Percentiles rank a stretch among this genome's conserved stretches.
phyloP scores from a whole-genome alignment of 1,140 invertebrate genomes.

The Polyergus mexicanus region DNA sequence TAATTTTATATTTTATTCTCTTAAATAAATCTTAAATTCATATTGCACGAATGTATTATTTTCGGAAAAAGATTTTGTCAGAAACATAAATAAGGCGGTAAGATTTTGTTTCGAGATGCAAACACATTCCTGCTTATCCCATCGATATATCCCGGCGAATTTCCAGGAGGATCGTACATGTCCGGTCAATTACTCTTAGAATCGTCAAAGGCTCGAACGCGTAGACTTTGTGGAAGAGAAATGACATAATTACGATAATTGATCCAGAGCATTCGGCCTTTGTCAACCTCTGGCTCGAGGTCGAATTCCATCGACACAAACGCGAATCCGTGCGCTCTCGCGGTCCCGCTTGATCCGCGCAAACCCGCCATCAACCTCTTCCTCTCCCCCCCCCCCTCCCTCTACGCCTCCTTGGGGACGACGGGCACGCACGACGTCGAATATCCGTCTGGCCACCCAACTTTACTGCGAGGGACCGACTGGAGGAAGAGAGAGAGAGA shows the following conservation, averaged over 20 bases:
- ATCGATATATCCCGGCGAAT: constrained; percentile 46
- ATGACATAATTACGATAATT: constrained; percentile 75
- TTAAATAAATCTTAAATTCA: background rate
- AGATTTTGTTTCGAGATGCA: background rate
- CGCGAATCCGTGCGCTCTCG: constrained; percentile 47
- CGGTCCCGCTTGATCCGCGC: constrained; percentile 49
- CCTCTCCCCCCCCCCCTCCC: background rate
- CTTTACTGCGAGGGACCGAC: constrained; percentile 72
- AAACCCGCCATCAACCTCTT: constrained; percentile 43
- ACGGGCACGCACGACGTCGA: constrained; percentile 78
- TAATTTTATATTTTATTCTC: background rate
- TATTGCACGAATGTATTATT: background rate
- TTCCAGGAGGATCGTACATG: constrained; percentile 29
- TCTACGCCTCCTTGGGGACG: constrained; percentile 64
- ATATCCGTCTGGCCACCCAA: constrained; percentile 80
- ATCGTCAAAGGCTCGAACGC: constrained; percentile 57
- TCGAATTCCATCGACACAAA: constrained; percentile 74
- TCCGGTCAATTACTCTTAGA: constrained; percentile 70
- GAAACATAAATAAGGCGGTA: background rate
- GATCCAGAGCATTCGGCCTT: constrained; percentile 71
- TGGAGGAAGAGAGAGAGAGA: constrained; percentile 58
- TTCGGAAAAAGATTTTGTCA: background rate
- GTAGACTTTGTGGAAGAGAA: constrained; percentile 53
- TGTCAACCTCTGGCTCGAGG: constrained; percentile 64
- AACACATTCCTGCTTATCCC: constrained; percentile 13